A percentile compares a stretch with the other conserved stretches of the same genome.
Conservation (phyloP, 35 echinoderm and acorn worm genomes). For the Strongylocentrotus purpuratus region DNA sequence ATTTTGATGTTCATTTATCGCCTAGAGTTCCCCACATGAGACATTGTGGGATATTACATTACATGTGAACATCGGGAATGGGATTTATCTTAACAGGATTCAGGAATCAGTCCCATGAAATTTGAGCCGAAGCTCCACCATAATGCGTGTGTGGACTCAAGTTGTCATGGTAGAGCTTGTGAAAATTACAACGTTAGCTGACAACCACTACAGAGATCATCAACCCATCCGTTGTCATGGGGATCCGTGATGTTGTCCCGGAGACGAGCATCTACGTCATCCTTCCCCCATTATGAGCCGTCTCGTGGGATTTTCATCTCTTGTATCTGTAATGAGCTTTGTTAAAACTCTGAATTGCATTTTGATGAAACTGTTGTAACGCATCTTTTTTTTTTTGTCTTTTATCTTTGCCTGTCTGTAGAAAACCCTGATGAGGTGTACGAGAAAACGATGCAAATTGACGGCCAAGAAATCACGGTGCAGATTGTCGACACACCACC, state of each 20-base stretch:
- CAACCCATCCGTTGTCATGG: conserved; percentile 16
- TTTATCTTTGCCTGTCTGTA: not conserved
- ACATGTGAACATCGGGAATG: not conserved
- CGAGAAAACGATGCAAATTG: conserved; percentile 70
- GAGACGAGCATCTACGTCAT: conserved; percentile 18
- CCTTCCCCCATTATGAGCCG: not conserved
- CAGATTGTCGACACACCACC: conserved; percentile 70
- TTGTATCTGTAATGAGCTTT: conserved; percentile 41
- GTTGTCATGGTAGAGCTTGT: not conserved
- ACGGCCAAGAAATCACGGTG: conserved; percentile 55
- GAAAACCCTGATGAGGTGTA: conserved; percentile 70
- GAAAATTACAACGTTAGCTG: not conserved
- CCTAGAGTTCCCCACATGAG: not conserved
- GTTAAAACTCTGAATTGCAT: conserved; percentile 28
- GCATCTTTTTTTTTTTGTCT: not conserved
- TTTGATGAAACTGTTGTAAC: not conserved
- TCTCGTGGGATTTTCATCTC: not conserved
- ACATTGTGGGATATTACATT: not conserved
- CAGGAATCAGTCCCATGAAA: not conserved
- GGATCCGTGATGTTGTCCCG: conserved; percentile 21
- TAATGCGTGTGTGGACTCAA: not conserved
- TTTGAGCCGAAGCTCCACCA: not conserved
- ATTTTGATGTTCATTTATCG: no score
- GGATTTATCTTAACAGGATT: not conserved
- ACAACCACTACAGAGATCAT: not conserved